phyloP scores from a whole-genome alignment of 2,888 invertebrate genomes.

The Nomada goodeniana region DNA sequence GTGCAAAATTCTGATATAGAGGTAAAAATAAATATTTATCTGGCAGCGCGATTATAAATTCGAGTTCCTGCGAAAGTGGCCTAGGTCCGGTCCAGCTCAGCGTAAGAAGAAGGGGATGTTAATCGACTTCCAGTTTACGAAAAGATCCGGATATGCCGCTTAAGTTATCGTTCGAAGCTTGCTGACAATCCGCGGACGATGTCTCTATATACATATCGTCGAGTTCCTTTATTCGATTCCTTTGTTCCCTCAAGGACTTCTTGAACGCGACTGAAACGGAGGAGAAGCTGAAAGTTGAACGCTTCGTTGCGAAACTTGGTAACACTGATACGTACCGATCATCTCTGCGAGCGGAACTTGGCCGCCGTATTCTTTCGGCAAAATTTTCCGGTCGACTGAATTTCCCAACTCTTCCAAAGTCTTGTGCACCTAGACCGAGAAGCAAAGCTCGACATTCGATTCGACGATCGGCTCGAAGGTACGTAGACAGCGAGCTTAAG shows the following conservation, averaged over 20 bases:
- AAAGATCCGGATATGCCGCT: conserved; percentile 93
- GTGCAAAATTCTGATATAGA: conserved; percentile 22
- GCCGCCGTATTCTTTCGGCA: conserved; percentile 96
- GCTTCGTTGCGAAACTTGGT: background rate
- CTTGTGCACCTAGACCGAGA: conserved; percentile 88
- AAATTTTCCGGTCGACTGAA: conserved; percentile 89
- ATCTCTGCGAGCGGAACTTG: conserved; percentile 91
- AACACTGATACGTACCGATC: conserved; percentile 86
- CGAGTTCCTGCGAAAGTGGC: background rate
- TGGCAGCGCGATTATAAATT: background rate
- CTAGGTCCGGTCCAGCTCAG: no score
- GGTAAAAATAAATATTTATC: conserved; percentile 30
- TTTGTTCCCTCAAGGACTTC: conserved; percentile 87
- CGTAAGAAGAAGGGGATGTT: conserved; percentile 71
- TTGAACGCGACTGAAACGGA: conserved; percentile 85
- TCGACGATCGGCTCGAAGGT: no score
- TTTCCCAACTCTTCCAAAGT: conserved; percentile 90
- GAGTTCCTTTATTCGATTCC: conserved; percentile 88
- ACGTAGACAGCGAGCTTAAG: no score
- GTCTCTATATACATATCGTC: conserved; percentile 92
- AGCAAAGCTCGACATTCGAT: background rate
- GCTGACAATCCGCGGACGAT: conserved; percentile 85
- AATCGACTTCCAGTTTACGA: conserved; percentile 93
- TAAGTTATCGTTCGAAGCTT: conserved; percentile 88
- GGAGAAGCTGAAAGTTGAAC: background rate